These are phyloP conservation scores for Chaetodon trifascialis DNA, from an alignment of 2,113 vertebrate species.

Conservation along the genomic window DNA sequence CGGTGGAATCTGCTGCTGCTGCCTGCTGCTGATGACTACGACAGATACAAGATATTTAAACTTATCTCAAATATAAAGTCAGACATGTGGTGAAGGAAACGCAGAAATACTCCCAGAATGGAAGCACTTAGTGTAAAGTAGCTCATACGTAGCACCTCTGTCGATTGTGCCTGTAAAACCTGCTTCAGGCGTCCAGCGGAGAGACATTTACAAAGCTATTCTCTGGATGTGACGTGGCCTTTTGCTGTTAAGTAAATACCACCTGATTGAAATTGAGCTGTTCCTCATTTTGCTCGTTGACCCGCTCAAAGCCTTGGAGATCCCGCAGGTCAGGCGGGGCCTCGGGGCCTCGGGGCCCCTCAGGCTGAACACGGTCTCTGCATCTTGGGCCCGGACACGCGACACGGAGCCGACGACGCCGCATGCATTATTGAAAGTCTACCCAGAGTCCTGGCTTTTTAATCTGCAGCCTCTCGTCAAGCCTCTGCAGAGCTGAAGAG, in stretches of 20 bases:
- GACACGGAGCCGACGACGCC: conserved; percentile 52
- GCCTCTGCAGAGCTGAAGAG: neutral
- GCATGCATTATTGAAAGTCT: conserved; percentile 70
- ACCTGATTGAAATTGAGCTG: conserved; percentile 8
- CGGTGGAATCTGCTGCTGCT: no score
- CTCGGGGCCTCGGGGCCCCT: conserved; percentile 29
- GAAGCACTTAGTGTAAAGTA: no score
- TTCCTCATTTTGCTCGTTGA: neutral
- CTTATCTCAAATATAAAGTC: no score
- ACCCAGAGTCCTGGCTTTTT: conserved; percentile 49
- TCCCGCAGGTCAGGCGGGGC: conserved; percentile 14
- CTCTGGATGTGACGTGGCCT: neutral
- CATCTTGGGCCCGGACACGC: neutral
- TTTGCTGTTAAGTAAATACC: conserved; percentile 29
- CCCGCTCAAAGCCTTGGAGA: conserved; percentile 11
- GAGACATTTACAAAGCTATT: conserved; percentile 26
- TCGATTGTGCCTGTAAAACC: neutral
- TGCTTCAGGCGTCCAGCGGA: neutral
- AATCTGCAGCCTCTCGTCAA: conserved; percentile 50
- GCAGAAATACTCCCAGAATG: neutral
- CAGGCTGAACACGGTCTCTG: conserved; percentile 14
- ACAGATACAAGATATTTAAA: no score
- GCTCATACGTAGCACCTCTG: neutral
- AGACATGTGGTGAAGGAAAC: neutral
- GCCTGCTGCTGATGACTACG: no score